These are phyloP conservation scores for Heliopora coerulea DNA, from an alignment of 92 coral and sea anemone genomes.

Conservation along the genomic window DNA sequence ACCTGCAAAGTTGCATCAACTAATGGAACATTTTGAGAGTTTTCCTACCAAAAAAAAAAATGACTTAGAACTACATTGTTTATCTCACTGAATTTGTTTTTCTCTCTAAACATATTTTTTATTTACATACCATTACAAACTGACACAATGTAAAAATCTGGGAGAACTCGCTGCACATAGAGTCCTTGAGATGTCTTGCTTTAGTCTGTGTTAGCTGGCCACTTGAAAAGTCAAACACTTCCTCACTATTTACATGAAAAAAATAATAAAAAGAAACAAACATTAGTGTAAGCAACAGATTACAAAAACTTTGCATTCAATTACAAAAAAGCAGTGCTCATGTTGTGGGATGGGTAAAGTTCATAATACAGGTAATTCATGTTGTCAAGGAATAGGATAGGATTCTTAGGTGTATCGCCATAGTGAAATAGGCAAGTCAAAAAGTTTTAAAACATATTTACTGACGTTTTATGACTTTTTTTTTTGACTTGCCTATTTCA, in stretches of 20 bases:
- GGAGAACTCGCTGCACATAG: conserved; percentile 98
- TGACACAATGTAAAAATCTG: conserved; percentile 95
- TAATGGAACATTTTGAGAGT: conserved; percentile 89
- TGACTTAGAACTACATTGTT: no score
- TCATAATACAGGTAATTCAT: no score
- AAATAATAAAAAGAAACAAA: neutral
- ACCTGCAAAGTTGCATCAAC: conserved; percentile 95
- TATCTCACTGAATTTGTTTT: no score
- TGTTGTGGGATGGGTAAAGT: no score
- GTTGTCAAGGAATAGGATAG: no score
- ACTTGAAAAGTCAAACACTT: conserved; percentile 99
- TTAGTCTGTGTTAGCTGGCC: conserved; percentile 99
- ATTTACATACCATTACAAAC: conserved; percentile 84
- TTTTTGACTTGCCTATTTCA: no score
- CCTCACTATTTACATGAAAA: conserved; percentile 67
- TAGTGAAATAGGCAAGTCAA: no score
- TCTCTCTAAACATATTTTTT: no score
- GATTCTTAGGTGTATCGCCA: no score
- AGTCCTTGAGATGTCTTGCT: conserved; percentile 97
- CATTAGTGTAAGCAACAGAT: neutral
- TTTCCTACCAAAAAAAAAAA: conserved; percentile 59
- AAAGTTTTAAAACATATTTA: no score
- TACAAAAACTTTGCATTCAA: neutral
- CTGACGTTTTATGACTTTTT: no score
- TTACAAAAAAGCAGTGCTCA: no score